Evolutionary conservation across 2,888 invertebrate genomes (phyloP).

Genomic region (Thumatha senex): DNA sequence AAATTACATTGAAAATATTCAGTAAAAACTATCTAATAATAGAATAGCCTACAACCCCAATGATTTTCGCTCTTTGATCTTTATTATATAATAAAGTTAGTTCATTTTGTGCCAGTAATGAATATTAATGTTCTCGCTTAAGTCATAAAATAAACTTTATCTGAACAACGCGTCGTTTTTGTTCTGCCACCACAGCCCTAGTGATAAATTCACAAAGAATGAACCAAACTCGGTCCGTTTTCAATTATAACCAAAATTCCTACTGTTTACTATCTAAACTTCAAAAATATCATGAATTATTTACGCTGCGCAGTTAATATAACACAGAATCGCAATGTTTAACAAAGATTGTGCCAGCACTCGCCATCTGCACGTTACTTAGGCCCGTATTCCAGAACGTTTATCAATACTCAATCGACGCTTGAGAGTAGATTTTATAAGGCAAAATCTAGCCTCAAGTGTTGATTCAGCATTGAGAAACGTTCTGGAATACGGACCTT

Average conservation of each 20-base stretch:
- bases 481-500: too few relatives aligned
- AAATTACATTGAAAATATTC: neutral
- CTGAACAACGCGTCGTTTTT: conserved; percentile 70
- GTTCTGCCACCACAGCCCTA: conserved; percentile 56
- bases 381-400: too few relatives aligned
- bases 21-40: conserved; percentile 38
- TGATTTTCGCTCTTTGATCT: conserved; percentile 65
- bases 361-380: conserved; percentile 20
- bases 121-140: conserved; percentile 80
- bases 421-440: too few relatives aligned
- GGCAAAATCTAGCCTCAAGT: too few relatives aligned
- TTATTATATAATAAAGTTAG: conserved; percentile 79
- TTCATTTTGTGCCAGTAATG: conserved; percentile 78
- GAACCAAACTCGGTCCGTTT: conserved; percentile 71
- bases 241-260: conserved; percentile 73
- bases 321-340: conserved; percentile 52
- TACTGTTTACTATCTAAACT: conserved; percentile 67
- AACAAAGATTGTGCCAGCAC: conserved; percentile 37
- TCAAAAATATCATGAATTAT: conserved; percentile 72
- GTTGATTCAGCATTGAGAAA: too few relatives aligned
- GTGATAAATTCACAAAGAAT: conserved; percentile 77
- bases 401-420: too few relatives aligned
- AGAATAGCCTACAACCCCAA: conserved; percentile 40
- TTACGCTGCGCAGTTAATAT: conserved; percentile 56
- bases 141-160: conserved; percentile 82